These are phyloP conservation scores for Lagocephalus sceleratus DNA, from an alignment of 2,797 vertebrate species.

Conservation along the genomic window DNA sequence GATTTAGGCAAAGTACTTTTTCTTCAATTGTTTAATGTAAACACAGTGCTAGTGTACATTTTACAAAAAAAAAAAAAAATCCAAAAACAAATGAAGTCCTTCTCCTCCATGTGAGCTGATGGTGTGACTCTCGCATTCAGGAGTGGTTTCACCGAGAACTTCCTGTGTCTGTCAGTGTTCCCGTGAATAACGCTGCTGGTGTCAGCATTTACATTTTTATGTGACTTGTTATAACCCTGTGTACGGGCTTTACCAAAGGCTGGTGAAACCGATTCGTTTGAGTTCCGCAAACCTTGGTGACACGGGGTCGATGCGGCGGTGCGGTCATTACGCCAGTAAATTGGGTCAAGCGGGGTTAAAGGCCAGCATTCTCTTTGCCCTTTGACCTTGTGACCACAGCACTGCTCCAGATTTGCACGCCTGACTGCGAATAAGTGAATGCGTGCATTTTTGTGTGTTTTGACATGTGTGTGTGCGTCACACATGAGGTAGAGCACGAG, in stretches of 20 bases:
- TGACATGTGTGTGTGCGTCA: constrained; percentile 15
- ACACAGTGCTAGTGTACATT: too few species aligned
- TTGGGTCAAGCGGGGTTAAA: constrained; percentile 73
- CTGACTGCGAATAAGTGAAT: constrained; percentile 28
- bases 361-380: constrained; percentile 51
- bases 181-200: constrained; percentile 23
- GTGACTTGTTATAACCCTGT: constrained; percentile 50
- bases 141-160: constrained; percentile 47
- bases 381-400: constrained; percentile 58
- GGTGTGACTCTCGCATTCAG: constrained; percentile 37
- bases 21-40: too few species aligned
- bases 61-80: too few species aligned
- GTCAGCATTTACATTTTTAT: constrained; percentile 34
- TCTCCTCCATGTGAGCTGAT: constrained; percentile 20
- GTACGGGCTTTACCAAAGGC: constrained; percentile 54
- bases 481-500: constrained; percentile 42
- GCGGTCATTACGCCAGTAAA: constrained; percentile 70
- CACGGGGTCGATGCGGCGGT: constrained; percentile 55
- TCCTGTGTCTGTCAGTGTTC: constrained; percentile 48
- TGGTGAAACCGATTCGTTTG: constrained; percentile 51
- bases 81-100: too few species aligned
- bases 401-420: constrained; percentile 39
- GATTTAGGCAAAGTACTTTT: too few species aligned
- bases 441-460: constrained; percentile 6
- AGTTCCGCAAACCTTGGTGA: constrained; percentile 47